phyloP scores from a whole-genome alignment of 2,888 invertebrate species.

The Cephus rjabovi region DNA sequence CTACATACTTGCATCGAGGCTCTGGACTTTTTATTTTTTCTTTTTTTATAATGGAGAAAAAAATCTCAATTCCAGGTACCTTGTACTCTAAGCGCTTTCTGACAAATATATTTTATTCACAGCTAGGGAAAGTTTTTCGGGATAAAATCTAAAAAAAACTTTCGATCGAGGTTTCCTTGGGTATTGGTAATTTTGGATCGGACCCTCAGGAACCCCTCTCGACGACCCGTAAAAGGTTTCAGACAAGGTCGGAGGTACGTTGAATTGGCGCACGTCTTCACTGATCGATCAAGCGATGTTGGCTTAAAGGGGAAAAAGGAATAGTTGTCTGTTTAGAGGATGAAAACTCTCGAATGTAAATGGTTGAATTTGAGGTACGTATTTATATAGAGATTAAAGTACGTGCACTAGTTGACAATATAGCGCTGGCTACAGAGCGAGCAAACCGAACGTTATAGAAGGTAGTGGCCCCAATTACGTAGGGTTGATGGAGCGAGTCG shows the following conservation, averaged over 20 bases:
- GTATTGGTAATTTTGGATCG: background rate
- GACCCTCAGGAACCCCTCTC: background rate
- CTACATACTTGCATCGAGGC: background rate
- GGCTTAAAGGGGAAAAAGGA: background rate
- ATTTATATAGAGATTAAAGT: background rate
- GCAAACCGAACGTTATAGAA: background rate
- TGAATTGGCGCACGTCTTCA: background rate
- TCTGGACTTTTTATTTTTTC: background rate
- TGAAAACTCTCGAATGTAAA: slow-evolving; percentile 3
- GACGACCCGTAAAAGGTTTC: background rate
- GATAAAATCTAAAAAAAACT: background rate
- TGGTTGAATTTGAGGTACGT: background rate
- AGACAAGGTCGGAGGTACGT: background rate
- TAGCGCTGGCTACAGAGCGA: background rate
- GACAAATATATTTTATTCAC: background rate
- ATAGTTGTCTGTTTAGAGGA: background rate
- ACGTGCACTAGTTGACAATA: background rate
- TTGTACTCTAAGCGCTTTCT: background rate
- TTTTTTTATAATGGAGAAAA: background rate
- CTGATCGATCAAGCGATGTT: background rate
- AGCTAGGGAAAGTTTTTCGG: background rate
- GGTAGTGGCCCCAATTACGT: slow-evolving; percentile 1
- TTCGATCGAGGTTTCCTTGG: background rate
- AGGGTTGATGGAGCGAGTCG: slow-evolving; percentile 4
- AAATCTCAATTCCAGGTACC: background rate